Conservation (phyloP, 1,140 invertebrate genomes). For the Brachionus manjavacas region DNA sequence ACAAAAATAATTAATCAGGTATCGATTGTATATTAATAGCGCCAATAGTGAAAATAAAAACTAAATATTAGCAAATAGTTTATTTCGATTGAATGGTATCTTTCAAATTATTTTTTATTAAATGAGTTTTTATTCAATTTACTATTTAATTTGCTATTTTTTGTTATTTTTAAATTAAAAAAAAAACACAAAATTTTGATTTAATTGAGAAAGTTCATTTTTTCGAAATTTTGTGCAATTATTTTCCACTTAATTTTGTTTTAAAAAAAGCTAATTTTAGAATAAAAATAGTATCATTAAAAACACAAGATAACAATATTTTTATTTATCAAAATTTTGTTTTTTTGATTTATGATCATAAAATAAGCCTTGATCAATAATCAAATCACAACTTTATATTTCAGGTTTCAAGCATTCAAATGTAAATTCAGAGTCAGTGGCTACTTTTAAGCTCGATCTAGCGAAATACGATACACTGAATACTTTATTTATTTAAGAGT, state of each 20-base stretch:
- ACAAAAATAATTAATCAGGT: background rate
- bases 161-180: too few species aligned
- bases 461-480: background rate
- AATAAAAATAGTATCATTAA: too few species aligned
- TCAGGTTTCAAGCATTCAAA: background rate
- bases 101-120: too few species aligned
- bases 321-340: background rate
- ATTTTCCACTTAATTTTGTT: too few species aligned
- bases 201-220: too few species aligned
- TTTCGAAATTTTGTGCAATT: too few species aligned
- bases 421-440: background rate
- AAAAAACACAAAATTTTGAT: too few species aligned
- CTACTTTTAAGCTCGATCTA: background rate
- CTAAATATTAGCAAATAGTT: background rate
- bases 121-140: too few species aligned
- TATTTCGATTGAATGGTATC: background rate
- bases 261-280: too few species aligned
- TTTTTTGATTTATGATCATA: background rate
- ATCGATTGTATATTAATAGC: background rate
- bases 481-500: background rate
- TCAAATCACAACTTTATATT: background rate
- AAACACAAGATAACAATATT: too few species aligned
- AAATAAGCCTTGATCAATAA: background rate
- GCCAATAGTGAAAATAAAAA: too few species aligned
- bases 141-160: too few species aligned